Conservation (phyloP, 2,113 vertebrate genomes). For the Rhegmatorhina hoffmannsi region DNA sequence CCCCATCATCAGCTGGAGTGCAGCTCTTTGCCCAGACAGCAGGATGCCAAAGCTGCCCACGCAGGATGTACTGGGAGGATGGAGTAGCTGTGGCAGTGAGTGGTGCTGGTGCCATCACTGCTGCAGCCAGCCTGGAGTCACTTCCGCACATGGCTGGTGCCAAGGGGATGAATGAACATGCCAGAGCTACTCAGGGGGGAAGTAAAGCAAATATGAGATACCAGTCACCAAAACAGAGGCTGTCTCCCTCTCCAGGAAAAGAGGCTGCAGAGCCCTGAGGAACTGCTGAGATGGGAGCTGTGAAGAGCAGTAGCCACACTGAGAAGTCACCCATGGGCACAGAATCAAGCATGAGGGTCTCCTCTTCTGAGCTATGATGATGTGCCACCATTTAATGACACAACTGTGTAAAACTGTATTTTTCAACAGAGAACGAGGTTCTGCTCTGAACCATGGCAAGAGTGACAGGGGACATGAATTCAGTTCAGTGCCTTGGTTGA, state of each 20-base stretch:
- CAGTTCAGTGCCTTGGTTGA: neutral
- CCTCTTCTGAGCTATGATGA: neutral
- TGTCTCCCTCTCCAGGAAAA: neutral
- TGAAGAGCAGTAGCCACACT: fast-evolving
- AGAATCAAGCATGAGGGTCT: neutral
- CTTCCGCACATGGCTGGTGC: neutral
- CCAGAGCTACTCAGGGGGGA: neutral
- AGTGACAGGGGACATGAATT: neutral
- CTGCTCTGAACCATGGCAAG: neutral
- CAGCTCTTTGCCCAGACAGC: neutral
- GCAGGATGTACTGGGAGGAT: fast-evolving
- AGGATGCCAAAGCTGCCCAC: neutral
- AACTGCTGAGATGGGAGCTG: neutral
- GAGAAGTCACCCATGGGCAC: neutral
- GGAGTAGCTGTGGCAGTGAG: neutral
- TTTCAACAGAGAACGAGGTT: neutral
- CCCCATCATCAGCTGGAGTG: neutral
- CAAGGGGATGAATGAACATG: fast-evolving
- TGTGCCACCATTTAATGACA: neutral
- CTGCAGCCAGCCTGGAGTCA: neutral
- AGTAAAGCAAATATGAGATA: neutral
- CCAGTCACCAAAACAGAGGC: neutral
- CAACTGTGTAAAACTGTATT: neutral
- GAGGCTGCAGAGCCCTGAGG: fast-evolving
- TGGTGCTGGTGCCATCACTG: fast-evolving